Base-by-base conservation (phyloP, 1,140 invertebrate species). In the Artemia franciscana region DNA sequence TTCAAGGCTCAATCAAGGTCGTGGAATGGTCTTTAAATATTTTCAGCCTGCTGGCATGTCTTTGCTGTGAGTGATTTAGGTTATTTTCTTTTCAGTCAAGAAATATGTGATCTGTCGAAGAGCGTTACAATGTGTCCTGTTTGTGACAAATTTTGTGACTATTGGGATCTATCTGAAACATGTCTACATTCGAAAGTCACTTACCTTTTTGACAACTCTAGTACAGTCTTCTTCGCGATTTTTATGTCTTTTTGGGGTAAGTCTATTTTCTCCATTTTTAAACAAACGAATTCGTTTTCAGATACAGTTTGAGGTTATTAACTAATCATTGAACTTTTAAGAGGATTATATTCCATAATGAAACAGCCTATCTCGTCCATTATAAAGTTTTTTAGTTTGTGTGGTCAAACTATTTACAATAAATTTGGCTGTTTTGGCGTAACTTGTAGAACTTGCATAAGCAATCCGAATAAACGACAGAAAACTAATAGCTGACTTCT, bases 201-300 rank as follows among this genome's bases (percentile, higher is more conserved):
- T 0, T 94, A 95, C 70, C 76, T 98, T 26, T 93, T 98, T 71
- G 94, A 98, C 70, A 98, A 98, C 76, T 78, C 84, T 4, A 86
- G 84, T 7, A 97, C 92, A 0, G 84, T 97, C 0, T 82, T 90
- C 69, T 98, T 96, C 74, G 87, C 94, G 26, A 81, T 91, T 57
- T 89, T 97, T 70, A 97, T 98, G 91, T 92, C 91, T 28, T 82
- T 98, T 71, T 97, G 91, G 89, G 86, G 87, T 80, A 77, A 80
- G 73, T 75, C 25, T 51, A 18, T 58, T n/a, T n/a, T n/a, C n/a
- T n/a, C n/a, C n/a, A n/a, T n/a, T n/a, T n/a, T n/a, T n/a, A n/a
- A n/a, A n/a, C 2, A 59, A 26, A 61, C 9, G 39, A 0, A 23
- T 57, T 62, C 57, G 7, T 28, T 25, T 5, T 0, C 27, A 60